These are phyloP conservation scores for Trichopria drosophilae DNA, from an alignment of 2,888 invertebrate genomes.

Conservation along the genomic window DNA sequence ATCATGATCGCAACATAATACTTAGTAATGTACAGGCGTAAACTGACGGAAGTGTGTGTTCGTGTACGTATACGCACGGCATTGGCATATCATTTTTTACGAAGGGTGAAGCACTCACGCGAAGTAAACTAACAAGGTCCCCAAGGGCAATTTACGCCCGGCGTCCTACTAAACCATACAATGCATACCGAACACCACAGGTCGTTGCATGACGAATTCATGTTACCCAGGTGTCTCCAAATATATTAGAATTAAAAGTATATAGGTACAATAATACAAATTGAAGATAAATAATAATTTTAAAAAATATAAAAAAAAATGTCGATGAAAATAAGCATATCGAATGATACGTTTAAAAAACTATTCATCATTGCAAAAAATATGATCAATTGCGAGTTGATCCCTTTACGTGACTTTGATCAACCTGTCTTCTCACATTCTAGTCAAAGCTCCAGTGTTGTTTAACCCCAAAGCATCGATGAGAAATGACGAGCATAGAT, in stretches of 20 bases:
- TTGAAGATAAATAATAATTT: too few relatives aligned
- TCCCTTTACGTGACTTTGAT: constrained; percentile 52
- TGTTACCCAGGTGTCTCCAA: too few relatives aligned
- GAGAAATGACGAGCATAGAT: constrained; percentile 55
- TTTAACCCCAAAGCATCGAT: constrained; percentile 45
- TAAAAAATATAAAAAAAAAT: too few relatives aligned
- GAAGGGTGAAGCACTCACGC: constrained; percentile 39
- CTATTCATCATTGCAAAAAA: too few relatives aligned
- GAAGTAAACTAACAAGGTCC: constrained; percentile 57
- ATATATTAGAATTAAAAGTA: too few relatives aligned
- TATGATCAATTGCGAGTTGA: too few relatives aligned
- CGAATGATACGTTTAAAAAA: too few relatives aligned
- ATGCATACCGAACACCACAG: too few relatives aligned
- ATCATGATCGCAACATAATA: constrained; percentile 29
- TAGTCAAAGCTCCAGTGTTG: constrained; percentile 40
- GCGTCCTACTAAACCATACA: constrained; percentile 47
- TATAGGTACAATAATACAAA: too few relatives aligned
- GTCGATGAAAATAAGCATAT: too few relatives aligned
- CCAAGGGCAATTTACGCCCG: constrained; percentile 55
- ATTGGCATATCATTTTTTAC: constrained; percentile 11
- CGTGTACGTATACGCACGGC: constrained; percentile 5
- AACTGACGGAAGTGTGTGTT: constrained; percentile 32
- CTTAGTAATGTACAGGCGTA: constrained; percentile 4
- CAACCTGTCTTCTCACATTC: constrained; percentile 40
- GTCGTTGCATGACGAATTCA: too few relatives aligned